Conservation (phyloP, 2,888 invertebrate genomes). For the Eugnorisma glareosa region DNA sequence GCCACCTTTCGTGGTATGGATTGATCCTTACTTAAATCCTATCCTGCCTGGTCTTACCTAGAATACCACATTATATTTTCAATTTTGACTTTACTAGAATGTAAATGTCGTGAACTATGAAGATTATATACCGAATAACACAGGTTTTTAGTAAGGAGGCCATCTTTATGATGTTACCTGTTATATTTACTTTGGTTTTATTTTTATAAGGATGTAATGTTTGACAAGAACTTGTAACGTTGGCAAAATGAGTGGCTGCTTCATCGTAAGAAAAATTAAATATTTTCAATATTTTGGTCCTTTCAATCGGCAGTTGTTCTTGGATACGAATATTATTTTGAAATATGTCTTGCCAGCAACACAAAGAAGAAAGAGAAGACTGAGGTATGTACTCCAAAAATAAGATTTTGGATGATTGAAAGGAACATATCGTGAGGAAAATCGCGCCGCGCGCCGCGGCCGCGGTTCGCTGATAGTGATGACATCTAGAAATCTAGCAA, state of each 20-base stretch:
- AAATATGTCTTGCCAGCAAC: not conserved
- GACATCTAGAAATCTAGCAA: not conserved
- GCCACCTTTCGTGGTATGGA: too few relatives aligned
- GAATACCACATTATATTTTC: not conserved
- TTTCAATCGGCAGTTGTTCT: not conserved
- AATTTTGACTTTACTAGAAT: too few relatives aligned
- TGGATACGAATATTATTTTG: not conserved
- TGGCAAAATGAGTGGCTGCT: constrained; percentile 1
- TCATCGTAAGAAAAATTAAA: constrained; percentile 12
- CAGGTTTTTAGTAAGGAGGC: not conserved
- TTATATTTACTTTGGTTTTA: constrained; percentile 31
- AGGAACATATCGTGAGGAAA: not conserved
- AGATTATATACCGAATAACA: not conserved
- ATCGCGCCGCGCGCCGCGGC: too few relatives aligned
- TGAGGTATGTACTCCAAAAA: not conserved
- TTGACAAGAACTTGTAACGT: constrained; percentile 40
- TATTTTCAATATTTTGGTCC: not conserved
- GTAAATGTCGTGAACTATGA: not conserved
- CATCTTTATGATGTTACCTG: constrained; percentile 42
- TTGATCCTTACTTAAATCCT: not conserved
- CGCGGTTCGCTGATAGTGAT: too few relatives aligned
- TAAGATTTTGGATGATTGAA: not conserved
- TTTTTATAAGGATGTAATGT: constrained; percentile 28
- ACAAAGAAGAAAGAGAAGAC: not conserved
- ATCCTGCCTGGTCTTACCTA: not conserved